A percentile compares a stretch with the other conserved stretches of the same genome.
phyloP scores from a whole-genome alignment of 2,113 vertebrate species.

The Xenopus borealis region DNA sequence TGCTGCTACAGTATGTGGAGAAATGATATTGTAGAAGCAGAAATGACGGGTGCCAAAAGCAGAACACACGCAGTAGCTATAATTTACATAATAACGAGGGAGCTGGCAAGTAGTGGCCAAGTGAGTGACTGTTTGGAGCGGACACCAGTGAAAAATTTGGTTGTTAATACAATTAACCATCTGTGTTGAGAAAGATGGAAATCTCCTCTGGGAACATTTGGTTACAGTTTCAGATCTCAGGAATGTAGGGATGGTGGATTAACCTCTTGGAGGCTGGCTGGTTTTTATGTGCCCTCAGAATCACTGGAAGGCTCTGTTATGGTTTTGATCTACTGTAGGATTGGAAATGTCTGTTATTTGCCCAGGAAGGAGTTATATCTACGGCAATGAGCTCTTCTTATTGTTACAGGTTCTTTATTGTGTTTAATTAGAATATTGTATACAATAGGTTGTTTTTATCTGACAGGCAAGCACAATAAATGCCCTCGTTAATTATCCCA shows the following conservation, averaged over 20 bases:
- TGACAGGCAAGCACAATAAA: no score
- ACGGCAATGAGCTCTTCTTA: no score
- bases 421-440: no score
- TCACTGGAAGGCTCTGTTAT: no score
- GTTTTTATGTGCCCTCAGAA: no score
- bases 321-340: no score
- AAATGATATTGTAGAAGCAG: constrained; percentile 10
- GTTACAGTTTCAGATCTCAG: constrained; percentile 55
- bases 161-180: constrained; percentile 74
- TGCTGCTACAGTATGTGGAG: neutral
- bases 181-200: constrained; percentile 64
- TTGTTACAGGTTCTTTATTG: no score
- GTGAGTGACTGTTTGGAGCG: constrained; percentile 68
- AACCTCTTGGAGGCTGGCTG: neutral
- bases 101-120: constrained; percentile 64
- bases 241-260: neutral
- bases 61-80: constrained; percentile 59
- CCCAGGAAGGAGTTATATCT: no score
- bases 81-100: constrained; percentile 62
- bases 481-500: no score
- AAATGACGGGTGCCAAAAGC: constrained; percentile 48
- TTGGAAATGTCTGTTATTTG: no score
- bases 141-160: constrained; percentile 66
- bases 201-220: constrained; percentile 55
- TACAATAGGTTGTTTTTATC: no score